Evolutionary conservation across 2,113 vertebrate species (phyloP), one percentile per base, ranked within the genome.

Genomic region (Trinectes maculatus): DNA sequence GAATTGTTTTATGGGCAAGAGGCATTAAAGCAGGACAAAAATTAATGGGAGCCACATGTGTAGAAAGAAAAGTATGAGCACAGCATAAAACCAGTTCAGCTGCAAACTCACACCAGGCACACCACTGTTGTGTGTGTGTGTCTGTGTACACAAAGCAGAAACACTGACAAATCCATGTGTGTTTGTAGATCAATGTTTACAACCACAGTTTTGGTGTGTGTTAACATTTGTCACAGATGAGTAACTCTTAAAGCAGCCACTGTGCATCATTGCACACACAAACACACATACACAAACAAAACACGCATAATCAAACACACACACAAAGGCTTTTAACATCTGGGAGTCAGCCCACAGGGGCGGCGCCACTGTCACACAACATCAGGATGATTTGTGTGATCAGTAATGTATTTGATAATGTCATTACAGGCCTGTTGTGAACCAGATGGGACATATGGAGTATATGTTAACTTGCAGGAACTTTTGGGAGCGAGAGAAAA

Each of bases 391-490:
- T 88, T 87, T 89, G 84, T 83, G 77, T 47, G 73, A 89, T 82
- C 67, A 72, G 76, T 86, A 82, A 86, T 74, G 78, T 66, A 52
- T 84, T 86, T 91, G 86, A 92, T 89, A 87, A 85, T 78, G 77
- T 73, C 79, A 71, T 87, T 89, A 82, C 69, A 77, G 49, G 59
- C 65, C 44, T 26, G 48, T 74, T 29, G 51, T 57, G 36, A 80
- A 44, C 77, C 85, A 83, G 77, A 89, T 87, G 80, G 79, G 25
- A 40, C 85, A 89, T 84, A 82, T 90, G 89, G 84, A 86, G 77
- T 72, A 71, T 26, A 61, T 63, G 77, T 85, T 81, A 85, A 75
- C 51, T 48, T 58, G 16, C 33, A 67, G 52, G 26, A 42, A 53
- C 16, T 26, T 71, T 82, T 66, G 22, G 26, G 42, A 15, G 43